Evolutionary conservation across 1,140 invertebrate species (phyloP).

Genomic region (Drosophila kohkoa): DNA sequence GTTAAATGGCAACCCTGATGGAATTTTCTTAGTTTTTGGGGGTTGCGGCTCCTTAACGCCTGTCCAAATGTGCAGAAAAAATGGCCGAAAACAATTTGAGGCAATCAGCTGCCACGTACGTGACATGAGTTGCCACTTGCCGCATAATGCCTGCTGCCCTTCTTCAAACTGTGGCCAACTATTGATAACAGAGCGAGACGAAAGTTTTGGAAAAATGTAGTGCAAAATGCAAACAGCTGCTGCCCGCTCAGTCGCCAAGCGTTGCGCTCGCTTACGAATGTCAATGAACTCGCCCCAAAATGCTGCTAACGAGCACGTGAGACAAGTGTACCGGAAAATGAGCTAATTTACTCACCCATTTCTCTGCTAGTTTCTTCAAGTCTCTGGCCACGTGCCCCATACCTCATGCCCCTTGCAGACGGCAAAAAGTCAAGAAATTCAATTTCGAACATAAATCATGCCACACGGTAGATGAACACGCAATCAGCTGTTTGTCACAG

Average conservation of each 20-base stretch:
- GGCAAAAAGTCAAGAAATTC: slow-evolving; percentile 77
- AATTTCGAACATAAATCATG: slow-evolving; percentile 78
- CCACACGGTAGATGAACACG: slow-evolving; percentile 62
- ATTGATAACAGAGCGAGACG: slow-evolving; percentile 37
- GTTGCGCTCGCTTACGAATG: slow-evolving; percentile 27
- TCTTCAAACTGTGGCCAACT: slow-evolving; percentile 35
- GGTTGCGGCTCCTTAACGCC: slow-evolving; percentile 51
- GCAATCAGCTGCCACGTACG: slow-evolving; percentile 75
- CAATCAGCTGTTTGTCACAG: slow-evolving; percentile 80
- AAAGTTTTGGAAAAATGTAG: slow-evolving; percentile 37
- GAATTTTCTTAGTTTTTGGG: slow-evolving; percentile 28
- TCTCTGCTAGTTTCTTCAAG: slow-evolving; percentile 33
- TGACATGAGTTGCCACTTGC: slow-evolving; percentile 56
- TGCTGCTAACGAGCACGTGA: slow-evolving; percentile 76
- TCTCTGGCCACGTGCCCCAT: slow-evolving; percentile 55
- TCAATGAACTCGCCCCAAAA: slow-evolving; percentile 63
- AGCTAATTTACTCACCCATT: slow-evolving; percentile 68
- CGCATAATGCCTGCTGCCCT: neutral
- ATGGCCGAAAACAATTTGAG: slow-evolving; percentile 78
- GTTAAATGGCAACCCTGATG: slow-evolving; percentile 54
- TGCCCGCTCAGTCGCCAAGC: slow-evolving; percentile 6
- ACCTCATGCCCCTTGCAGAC: slow-evolving; percentile 23
- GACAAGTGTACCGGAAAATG: slow-evolving; percentile 77
- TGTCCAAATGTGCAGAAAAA: slow-evolving; percentile 72
- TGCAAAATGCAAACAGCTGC: slow-evolving; percentile 77